Percentiles rank a stretch among this genome's conserved stretches.
Evolutionary conservation across 2,888 invertebrate species (phyloP).

Genomic region (Kryphioiulus occultus): DNA sequence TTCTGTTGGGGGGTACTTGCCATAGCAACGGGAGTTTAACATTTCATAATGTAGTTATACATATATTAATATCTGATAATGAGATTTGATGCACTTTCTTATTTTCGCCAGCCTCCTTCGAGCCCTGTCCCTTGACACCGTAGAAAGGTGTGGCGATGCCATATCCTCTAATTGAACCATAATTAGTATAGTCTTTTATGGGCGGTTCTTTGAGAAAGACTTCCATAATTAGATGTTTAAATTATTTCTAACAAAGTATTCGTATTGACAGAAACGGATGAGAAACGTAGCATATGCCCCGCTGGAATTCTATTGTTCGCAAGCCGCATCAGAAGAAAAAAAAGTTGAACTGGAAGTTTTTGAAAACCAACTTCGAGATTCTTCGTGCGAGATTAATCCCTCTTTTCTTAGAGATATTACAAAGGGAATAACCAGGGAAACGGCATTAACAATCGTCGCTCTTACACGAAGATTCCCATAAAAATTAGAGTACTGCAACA

Average conservation of each 20-base stretch:
- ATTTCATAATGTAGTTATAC: background rate
- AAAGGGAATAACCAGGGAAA: constrained; percentile 8
- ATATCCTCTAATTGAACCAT: background rate
- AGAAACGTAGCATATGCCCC: background rate
- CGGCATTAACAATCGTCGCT: background rate
- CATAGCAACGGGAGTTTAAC: background rate
- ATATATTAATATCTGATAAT: background rate
- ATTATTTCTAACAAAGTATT: background rate
- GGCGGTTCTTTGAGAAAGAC: background rate
- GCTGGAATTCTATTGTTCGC: background rate
- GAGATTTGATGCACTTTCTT: constrained; percentile 5
- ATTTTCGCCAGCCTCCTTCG: background rate
- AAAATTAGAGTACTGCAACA: background rate
- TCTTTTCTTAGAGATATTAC: background rate
- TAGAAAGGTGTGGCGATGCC: constrained; percentile 5
- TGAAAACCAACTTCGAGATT: background rate
- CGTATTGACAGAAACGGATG: background rate
- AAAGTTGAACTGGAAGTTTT: background rate
- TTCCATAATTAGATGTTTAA: background rate
- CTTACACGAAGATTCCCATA: background rate
- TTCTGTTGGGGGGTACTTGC: no score
- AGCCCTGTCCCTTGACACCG: background rate
- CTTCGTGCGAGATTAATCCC: background rate
- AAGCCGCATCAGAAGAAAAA: background rate
- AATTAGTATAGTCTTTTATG: background rate